phyloP scores from a whole-genome alignment of 2,113 vertebrate genomes.

The Lepisosteus osseus region DNA sequence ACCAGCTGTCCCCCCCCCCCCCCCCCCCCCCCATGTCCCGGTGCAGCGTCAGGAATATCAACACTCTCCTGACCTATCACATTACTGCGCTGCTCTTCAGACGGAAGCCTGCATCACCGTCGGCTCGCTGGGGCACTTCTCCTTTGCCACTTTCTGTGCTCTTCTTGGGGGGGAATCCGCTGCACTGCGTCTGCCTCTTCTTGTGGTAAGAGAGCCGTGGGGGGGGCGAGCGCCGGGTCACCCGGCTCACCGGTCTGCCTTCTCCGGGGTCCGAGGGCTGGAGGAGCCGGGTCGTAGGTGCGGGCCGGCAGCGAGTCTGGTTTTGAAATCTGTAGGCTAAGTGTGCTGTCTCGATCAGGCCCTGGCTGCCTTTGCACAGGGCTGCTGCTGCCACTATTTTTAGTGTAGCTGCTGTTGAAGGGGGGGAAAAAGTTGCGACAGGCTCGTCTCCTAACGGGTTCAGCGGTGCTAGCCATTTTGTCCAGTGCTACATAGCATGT shows the following conservation, averaged over 20 bases:
- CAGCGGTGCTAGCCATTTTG: conserved; percentile 19
- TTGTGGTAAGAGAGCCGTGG: conserved; percentile 30
- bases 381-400: conserved; percentile 49
- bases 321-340: conserved; percentile 24
- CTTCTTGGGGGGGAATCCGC: too few species aligned
- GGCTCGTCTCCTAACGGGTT: conserved; percentile 17
- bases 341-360: conserved; percentile 32
- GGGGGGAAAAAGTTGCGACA: conserved; percentile 41
- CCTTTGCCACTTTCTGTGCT: conserved; percentile 23
- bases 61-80: conserved; percentile 51
- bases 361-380: conserved; percentile 4
- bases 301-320: not conserved
- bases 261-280: conserved; percentile 25
- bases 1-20: conserved; percentile 75
- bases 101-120: conserved; percentile 30
- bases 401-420: conserved; percentile 42
- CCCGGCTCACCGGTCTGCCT: conserved; percentile 20
- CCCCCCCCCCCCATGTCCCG: conserved; percentile 40
- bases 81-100: conserved; percentile 35
- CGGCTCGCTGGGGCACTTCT: conserved; percentile 32
- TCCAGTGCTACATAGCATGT: not conserved
- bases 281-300: not conserved
- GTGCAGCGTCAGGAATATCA: conserved; percentile 56
- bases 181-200: conserved; percentile 19
- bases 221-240: conserved; percentile 39